Percentiles rank a stretch among this genome's conserved stretches.
phyloP scores from a whole-genome alignment of 2,113 vertebrate genomes.

The Psophia crepitans region DNA sequence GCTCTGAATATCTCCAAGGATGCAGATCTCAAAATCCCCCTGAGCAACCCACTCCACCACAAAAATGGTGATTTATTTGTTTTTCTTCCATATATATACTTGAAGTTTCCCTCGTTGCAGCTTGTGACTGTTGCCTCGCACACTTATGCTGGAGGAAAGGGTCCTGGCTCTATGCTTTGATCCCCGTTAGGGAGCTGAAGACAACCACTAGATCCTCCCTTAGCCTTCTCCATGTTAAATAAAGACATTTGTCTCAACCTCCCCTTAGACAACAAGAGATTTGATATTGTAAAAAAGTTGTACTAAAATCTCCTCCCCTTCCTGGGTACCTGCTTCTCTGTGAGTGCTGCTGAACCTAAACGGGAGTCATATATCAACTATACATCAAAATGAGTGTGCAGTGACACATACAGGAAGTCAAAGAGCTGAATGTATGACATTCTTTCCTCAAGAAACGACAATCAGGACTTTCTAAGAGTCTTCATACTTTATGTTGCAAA shows the following conservation, averaged over 20 bases:
- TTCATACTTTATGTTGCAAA: background rate
- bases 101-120: background rate
- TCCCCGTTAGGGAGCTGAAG: background rate
- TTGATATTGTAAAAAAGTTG: background rate
- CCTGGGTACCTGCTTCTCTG: background rate
- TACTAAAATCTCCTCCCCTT: background rate
- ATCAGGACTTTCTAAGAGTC: background rate
- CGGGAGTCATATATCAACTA: background rate
- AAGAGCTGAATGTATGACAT: background rate
- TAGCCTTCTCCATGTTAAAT: background rate
- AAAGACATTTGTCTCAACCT: background rate
- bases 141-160: background rate
- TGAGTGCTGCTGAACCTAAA: background rate
- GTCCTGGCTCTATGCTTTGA: background rate
- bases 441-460: background rate
- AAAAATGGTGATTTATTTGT: background rate
- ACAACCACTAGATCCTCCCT: background rate
- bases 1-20: background rate
- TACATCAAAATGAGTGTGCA: background rate
- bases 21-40: background rate
- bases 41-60: accelerated
- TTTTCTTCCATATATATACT: background rate
- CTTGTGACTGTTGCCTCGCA: background rate
- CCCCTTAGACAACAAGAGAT: background rate
- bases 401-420: background rate